phyloP scores from a whole-genome alignment of 2,797 vertebrate genomes.

The Odontamblyopus rebecca region DNA sequence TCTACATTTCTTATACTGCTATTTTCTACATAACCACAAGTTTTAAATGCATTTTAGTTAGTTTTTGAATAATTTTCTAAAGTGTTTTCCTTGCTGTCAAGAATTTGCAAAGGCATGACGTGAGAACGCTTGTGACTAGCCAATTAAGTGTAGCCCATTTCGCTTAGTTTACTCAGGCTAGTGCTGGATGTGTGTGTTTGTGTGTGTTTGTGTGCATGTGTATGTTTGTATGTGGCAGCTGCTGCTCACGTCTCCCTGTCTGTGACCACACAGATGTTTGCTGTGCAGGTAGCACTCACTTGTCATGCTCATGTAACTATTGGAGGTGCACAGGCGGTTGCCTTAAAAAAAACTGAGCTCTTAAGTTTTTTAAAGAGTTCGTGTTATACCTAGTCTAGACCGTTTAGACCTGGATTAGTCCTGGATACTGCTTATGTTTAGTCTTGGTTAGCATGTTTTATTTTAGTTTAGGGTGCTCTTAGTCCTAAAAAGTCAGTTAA shows the following conservation, averaged over 20 bases:
- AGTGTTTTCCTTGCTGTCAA: constrained; percentile 16
- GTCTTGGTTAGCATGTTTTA: neutral
- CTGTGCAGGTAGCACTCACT: neutral
- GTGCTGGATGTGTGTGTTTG: neutral
- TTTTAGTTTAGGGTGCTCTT: neutral
- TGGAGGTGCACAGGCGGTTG: neutral
- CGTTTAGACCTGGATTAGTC: neutral
- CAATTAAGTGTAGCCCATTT: constrained; percentile 8
- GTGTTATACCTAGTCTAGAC: neutral
- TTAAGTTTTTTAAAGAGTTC: neutral
- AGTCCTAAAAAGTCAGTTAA: no score
- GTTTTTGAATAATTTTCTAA: neutral
- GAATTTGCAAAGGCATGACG: neutral
- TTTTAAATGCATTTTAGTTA: neutral
- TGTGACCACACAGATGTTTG: constrained; percentile 19
- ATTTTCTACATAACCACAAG: neutral
- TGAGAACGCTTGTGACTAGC: constrained; percentile 9
- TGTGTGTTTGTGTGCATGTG: neutral
- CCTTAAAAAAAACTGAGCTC: neutral
- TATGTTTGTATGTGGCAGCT: neutral
- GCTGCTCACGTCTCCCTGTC: neutral
- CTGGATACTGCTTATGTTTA: neutral
- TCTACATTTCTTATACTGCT: neutral
- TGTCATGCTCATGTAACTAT: constrained; percentile 9
- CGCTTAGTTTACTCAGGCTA: constrained; percentile 8